phyloP scores from a whole-genome alignment of 2,797 vertebrate genomes.

The Anableps anableps region DNA sequence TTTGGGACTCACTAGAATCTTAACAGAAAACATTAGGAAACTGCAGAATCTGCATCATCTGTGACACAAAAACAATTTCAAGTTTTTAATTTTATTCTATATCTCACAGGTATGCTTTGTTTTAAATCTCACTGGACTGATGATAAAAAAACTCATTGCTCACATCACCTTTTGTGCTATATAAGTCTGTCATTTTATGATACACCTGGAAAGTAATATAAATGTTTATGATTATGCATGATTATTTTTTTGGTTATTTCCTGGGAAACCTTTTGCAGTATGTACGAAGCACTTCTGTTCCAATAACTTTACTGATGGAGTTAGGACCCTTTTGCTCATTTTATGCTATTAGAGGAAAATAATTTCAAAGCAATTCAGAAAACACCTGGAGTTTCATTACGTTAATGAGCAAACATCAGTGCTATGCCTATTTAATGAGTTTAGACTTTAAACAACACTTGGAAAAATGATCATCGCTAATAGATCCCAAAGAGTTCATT shows the following conservation, averaged over 20 bases:
- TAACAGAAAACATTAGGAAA: neutral
- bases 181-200: no score
- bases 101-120: neutral
- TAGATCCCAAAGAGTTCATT: constrained; percentile 63
- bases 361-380: constrained; percentile 25
- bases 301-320: constrained; percentile 43
- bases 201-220: neutral
- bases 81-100: neutral
- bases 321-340: constrained; percentile 28
- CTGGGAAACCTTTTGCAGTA: constrained; percentile 8
- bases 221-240: neutral
- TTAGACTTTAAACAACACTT: constrained; percentile 72
- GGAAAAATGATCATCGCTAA: constrained; percentile 62
- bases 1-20: neutral
- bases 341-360: constrained; percentile 50
- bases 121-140: no score
- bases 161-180: no score
- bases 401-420: constrained; percentile 62
- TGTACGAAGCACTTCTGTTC: constrained; percentile 33
- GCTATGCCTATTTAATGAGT: constrained; percentile 54
- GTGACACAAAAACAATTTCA: neutral
- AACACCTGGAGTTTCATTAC: constrained; percentile 37
- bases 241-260: neutral
- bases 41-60: neutral
- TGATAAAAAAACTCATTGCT: no score